Base-by-base conservation (phyloP, 2,113 vertebrate genomes). In the Brachyistius frenatus region DNA sequence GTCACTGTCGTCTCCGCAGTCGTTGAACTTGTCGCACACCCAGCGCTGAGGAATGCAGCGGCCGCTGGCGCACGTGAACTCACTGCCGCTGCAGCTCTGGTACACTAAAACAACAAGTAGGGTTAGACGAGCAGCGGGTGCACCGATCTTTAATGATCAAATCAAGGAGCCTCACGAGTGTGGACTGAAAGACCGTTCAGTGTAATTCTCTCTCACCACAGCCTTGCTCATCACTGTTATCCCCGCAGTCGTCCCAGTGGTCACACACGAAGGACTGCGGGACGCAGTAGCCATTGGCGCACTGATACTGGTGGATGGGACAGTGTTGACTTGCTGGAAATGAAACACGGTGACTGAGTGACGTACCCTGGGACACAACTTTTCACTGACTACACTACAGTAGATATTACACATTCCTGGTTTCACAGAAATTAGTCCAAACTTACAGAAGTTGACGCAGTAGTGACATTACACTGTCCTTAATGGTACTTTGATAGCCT, bases 1-100 rank as follows among this genome's bases (percentile, higher is more conserved):
- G 36, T 94, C 94, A 30, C 92, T 94, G 86, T 68, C 93, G 79
- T 95, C 94, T 10, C 93, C 92, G 53, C 94, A 95, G 88, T 95
- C 93, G 0, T 94, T 94, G 85, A 90, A 92, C 31, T 89, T 46
- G 65, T 95, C 94, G 66, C 94, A 95, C 65, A 95, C 93, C 92
- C 92, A 95, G 5, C n/a, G 0, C 83, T 94, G 94, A 66, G 90
- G 81, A 66, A 95, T 92, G 67, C 94, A 95, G 30, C 90, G 91
- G 15, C 93, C 94, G 46, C 87, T 93, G 71, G 90, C 32, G 14
- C 94, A 95, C 0, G 92, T 90, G 70, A 94, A 93, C 88, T 94
- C 52, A 60, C 15, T 78, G 15, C 93, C 93, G 14, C 76, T 81
- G 31, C 94, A 95, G 76, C 86, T 94, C 35, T 61, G 77, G 66